These are phyloP conservation scores for Gasteruption jaculator DNA, from an alignment of 2,888 invertebrate species.

Conservation along the genomic window DNA sequence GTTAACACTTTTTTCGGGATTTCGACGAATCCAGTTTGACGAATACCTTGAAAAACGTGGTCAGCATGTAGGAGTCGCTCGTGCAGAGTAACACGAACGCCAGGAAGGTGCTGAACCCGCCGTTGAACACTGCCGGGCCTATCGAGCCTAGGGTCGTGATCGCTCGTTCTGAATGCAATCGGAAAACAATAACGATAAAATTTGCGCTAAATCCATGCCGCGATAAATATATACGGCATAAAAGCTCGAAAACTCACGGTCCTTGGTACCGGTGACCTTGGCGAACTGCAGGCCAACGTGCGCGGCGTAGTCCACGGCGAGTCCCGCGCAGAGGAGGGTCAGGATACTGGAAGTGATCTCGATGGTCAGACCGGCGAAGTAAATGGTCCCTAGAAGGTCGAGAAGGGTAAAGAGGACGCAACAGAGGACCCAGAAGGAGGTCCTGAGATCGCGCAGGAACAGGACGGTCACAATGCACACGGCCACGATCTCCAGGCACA, in stretches of 20 bases:
- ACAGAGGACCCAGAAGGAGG: conserved; percentile 50
- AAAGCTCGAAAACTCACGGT: conserved; percentile 40
- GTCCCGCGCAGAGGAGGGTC: conserved; percentile 52
- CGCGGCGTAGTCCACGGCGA: conserved; percentile 55
- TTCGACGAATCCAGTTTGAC: neutral
- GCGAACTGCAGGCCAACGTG: conserved; percentile 55
- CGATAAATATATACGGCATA: neutral
- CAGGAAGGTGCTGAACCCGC: conserved; percentile 55
- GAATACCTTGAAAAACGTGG: conserved; percentile 55
- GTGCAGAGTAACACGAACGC: conserved; percentile 53
- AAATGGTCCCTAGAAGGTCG: conserved; percentile 53
- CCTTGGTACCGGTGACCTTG: conserved; percentile 47
- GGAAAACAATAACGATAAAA: neutral
- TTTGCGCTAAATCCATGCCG: neutral
- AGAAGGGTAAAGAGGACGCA: conserved; percentile 52
- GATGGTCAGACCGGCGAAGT: conserved; percentile 53
- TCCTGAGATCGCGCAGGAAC: conserved; percentile 49
- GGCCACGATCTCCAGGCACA: conserved; percentile 49
- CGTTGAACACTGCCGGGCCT: conserved; percentile 55
- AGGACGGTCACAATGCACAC: conserved; percentile 51
- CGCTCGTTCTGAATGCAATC: conserved; percentile 37
- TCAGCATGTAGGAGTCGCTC: conserved; percentile 54
- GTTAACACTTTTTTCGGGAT: too few relatives aligned
- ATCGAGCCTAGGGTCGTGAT: conserved; percentile 49
- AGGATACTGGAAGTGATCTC: conserved; percentile 54